Percentiles rank a stretch among this genome's conserved stretches.
phyloP scores from a whole-genome alignment of 2,888 invertebrate genomes.

The Euzophera pinguis region DNA sequence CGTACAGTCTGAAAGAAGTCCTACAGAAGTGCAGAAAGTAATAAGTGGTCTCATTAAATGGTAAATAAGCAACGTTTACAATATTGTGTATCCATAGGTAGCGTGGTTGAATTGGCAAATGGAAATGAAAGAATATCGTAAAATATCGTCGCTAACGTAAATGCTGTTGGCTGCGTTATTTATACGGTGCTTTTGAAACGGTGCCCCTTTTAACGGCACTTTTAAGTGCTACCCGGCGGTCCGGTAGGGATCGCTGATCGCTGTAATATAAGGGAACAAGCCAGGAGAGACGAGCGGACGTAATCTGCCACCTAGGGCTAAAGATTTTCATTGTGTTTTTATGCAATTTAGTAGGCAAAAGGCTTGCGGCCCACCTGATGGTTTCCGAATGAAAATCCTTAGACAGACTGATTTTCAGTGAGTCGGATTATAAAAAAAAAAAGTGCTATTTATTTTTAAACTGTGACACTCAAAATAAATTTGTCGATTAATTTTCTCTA shows the following conservation, averaged over 20 bases:
- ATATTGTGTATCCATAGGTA: conserved; percentile 15
- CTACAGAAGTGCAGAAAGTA: too few species aligned
- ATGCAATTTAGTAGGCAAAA: too few species aligned
- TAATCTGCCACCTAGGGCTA: background rate
- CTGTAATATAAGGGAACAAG: conserved; percentile 26
- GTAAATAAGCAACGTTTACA: conserved; percentile 9
- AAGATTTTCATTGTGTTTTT: background rate
- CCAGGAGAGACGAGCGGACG: conserved; percentile 17
- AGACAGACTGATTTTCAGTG: too few species aligned
- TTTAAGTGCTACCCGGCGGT: conserved; percentile 65
- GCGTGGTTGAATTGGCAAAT: conserved; percentile 24
- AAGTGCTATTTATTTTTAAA: too few species aligned
- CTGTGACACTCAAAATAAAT: too few species aligned
- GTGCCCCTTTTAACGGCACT: conserved; percentile 69
- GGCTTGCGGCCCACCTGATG: too few species aligned
- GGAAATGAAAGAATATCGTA: conserved; percentile 61
- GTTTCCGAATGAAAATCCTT: too few species aligned
- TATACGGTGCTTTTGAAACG: conserved; percentile 70
- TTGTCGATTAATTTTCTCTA: too few species aligned
- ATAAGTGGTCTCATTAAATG: conserved; percentile 6
- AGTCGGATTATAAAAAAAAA: too few species aligned
- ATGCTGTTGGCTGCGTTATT: conserved; percentile 65
- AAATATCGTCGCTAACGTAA: conserved; percentile 64
- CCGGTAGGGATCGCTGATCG: conserved; percentile 44
- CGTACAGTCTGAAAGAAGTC: background rate